These are phyloP conservation scores for Chironomus striatipennis DNA, from an alignment of 1,140 invertebrate genomes.

Conservation along the genomic window DNA sequence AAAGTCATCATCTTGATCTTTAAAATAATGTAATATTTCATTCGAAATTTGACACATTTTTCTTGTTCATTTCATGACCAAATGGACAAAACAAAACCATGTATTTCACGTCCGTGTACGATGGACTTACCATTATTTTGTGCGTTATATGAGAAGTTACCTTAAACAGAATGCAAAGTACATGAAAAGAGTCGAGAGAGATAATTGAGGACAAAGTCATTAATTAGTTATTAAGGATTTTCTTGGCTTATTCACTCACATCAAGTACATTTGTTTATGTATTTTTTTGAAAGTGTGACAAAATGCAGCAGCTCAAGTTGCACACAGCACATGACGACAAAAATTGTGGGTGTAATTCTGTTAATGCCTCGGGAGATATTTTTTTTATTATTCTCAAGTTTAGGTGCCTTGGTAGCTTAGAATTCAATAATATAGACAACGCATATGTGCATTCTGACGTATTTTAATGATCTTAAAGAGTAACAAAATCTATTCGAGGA, in stretches of 20 bases:
- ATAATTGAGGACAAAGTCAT: conserved; percentile 7
- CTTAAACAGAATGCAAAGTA: conserved; percentile 26
- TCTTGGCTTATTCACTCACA: neutral
- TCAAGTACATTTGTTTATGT: neutral
- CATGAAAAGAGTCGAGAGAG: conserved; percentile 22
- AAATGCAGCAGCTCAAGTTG: neutral
- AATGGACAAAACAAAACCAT: too few species aligned
- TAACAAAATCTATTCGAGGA: neutral
- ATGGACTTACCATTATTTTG: conserved; percentile 20
- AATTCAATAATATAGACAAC: neutral
- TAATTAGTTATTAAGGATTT: conserved; percentile 15
- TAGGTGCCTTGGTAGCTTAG: neutral
- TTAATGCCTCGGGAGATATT: neutral
- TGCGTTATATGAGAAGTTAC: conserved; percentile 25
- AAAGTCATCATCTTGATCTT: too few species aligned
- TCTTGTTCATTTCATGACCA: too few species aligned
- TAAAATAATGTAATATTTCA: too few species aligned
- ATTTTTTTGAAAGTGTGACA: neutral
- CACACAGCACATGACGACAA: neutral
- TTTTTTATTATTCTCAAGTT: neutral
- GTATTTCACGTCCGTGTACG: too few species aligned
- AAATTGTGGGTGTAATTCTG: neutral
- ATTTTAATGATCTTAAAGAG: neutral
- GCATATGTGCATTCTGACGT: neutral
- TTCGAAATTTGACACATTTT: too few species aligned